phyloP scores from a whole-genome alignment of 1,140 invertebrate genomes.

The Papilio polyxenes region DNA sequence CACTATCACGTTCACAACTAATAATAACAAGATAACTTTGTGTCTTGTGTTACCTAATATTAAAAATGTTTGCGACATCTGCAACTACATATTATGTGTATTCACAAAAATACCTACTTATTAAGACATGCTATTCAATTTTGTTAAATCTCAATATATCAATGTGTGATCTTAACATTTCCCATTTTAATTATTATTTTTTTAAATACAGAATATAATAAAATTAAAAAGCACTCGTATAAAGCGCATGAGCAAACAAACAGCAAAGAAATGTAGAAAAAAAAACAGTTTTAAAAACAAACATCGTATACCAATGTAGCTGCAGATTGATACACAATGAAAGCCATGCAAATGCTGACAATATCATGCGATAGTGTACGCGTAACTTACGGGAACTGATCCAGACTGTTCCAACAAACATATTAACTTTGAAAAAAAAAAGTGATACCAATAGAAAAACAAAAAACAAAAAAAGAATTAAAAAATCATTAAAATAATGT shows the following conservation, averaged over 20 bases:
- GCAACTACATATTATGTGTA: constrained; percentile 31
- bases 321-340: constrained; percentile 31
- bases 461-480: neutral
- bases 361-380: constrained; percentile 24
- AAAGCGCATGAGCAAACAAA: neutral
- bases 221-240: neutral
- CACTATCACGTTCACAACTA: neutral
- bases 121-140: neutral
- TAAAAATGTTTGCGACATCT: constrained; percentile 27
- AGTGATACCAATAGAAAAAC: neutral
- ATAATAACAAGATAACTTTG: constrained; percentile 22
- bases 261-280: neutral
- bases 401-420: neutral
- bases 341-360: constrained; percentile 34
- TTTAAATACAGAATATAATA: neutral
- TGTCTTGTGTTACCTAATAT: constrained; percentile 21
- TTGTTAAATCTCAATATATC: neutral
- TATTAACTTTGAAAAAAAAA: neutral
- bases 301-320: constrained; percentile 5
- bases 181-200: neutral
- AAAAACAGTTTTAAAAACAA: neutral
- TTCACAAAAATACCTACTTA: neutral
- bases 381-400: neutral
- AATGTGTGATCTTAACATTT: neutral
- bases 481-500: neutral